A percentile compares a stretch with the other conserved stretches of the same genome.
These are phyloP conservation scores for Corythornis vintsioides DNA, from an alignment of 2,113 vertebrate genomes.

Conservation along the genomic window DNA sequence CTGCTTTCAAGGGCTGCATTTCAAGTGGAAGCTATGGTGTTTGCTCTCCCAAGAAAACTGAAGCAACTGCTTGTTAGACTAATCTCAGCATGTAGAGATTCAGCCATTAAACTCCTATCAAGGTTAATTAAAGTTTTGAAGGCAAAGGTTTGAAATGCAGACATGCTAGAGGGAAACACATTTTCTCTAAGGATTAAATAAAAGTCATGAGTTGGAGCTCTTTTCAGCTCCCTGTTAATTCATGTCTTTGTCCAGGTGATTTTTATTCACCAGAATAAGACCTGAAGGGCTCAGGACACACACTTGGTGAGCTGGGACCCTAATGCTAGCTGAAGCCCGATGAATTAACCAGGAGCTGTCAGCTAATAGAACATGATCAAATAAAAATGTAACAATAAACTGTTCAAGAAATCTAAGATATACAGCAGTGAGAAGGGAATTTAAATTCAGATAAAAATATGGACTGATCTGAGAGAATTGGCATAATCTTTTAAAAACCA, in stretches of 20 bases:
- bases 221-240: not conserved
- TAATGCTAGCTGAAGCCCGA: not conserved
- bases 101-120: constrained; percentile 12
- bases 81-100: not conserved
- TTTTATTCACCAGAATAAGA: not conserved
- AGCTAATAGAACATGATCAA: not conserved
- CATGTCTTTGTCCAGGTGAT: not conserved
- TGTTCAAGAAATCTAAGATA: not conserved
- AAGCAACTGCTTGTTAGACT: not conserved
- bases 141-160: not conserved
- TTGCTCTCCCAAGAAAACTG: not conserved
- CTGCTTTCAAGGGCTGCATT: not conserved
- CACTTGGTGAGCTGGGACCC: not conserved
- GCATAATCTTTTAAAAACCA: not conserved
- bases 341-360: not conserved
- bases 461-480: not conserved
- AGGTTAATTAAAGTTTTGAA: constrained; percentile 23
- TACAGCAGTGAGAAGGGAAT: not conserved
- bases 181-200: constrained; percentile 1
- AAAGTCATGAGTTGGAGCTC: not conserved
- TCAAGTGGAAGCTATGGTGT: not conserved
- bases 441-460: not conserved
- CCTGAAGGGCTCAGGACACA: not conserved
- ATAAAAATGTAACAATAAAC: not conserved
- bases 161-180: not conserved